A percentile compares a stretch with the other conserved stretches of the same genome.
phyloP scores from a whole-genome alignment of 2,888 invertebrate genomes.

The Noctua pronuba region DNA sequence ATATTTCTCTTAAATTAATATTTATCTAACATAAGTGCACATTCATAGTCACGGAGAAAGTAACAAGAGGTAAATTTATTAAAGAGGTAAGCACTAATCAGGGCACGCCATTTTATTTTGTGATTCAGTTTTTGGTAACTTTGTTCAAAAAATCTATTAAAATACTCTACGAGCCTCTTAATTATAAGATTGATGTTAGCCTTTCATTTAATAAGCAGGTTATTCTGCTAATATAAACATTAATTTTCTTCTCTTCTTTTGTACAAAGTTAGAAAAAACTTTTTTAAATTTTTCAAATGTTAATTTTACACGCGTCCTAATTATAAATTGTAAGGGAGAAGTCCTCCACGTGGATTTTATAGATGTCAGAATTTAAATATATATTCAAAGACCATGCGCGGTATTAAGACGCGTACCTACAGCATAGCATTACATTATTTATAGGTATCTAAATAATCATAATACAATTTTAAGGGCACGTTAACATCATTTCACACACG shows the following conservation, averaged over 20 bases:
- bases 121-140: slow-evolving; percentile 55
- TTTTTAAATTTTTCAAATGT: slow-evolving; percentile 22
- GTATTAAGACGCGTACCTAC: slow-evolving; percentile 36
- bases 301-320: slow-evolving; percentile 36
- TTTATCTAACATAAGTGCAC: slow-evolving; percentile 67
- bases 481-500: slow-evolving; percentile 72
- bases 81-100: slow-evolving; percentile 35
- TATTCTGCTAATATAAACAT: slow-evolving; percentile 7
- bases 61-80: slow-evolving; percentile 55
- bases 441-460: slow-evolving; percentile 67
- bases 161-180: slow-evolving; percentile 18
- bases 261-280: slow-evolving; percentile 65
- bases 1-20: slow-evolving; percentile 68
- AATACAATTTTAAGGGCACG: slow-evolving; percentile 63
- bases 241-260: slow-evolving; percentile 35
- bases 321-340: slow-evolving; percentile 12
- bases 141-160: slow-evolving; percentile 57
- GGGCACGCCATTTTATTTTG: slow-evolving; percentile 32
- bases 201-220: slow-evolving; percentile 17
- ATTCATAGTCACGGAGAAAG: slow-evolving; percentile 61
- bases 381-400: slow-evolving; percentile 39
- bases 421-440: slow-evolving; percentile 54
- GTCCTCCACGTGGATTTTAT: slow-evolving; percentile 10
- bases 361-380: slow-evolving; percentile 20
- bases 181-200: slow-evolving; percentile 24